Evolutionary conservation across 2,113 vertebrate genomes (phyloP).

Genomic region (Phalacrocorax aristotelis): DNA sequence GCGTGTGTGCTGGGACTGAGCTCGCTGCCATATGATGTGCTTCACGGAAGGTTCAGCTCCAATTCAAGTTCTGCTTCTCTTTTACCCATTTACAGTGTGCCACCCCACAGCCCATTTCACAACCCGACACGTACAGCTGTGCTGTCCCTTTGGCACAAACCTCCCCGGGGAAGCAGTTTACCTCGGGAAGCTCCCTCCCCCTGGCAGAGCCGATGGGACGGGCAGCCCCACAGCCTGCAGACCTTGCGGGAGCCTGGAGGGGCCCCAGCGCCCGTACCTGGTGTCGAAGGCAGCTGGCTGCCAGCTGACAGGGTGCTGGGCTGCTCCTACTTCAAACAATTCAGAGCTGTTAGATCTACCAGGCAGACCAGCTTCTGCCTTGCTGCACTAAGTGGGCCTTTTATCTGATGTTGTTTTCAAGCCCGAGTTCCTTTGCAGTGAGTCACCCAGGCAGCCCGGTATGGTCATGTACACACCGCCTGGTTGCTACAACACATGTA

Average conservation of each 20-base stretch:
- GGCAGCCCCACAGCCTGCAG: not conserved
- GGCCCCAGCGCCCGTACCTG: not conserved
- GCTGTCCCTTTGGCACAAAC: not conserved
- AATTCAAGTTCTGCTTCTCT: not conserved
- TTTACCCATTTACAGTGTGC: not conserved
- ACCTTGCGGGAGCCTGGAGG: not conserved
- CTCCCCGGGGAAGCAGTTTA: not conserved
- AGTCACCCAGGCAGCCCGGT: constrained; percentile 44
- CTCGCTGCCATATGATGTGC: too few relatives aligned
- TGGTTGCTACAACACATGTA: constrained; percentile 71
- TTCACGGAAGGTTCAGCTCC: not conserved
- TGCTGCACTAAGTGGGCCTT: not conserved
- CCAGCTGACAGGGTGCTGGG: not conserved
- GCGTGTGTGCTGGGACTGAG: not conserved
- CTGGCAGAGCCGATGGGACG: not conserved
- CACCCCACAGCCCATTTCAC: not conserved
- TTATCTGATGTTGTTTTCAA: not conserved
- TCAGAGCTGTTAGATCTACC: not conserved
- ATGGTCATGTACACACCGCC: not conserved
- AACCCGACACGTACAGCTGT: fast-evolving
- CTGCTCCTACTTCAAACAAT: not conserved
- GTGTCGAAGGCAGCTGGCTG: not conserved
- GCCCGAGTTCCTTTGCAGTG: constrained; percentile 45
- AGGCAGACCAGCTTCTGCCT: not conserved
- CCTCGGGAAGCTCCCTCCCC: not conserved